Evolutionary conservation across 2,113 vertebrate genomes (phyloP).

Genomic region (Cololabis saira): DNA sequence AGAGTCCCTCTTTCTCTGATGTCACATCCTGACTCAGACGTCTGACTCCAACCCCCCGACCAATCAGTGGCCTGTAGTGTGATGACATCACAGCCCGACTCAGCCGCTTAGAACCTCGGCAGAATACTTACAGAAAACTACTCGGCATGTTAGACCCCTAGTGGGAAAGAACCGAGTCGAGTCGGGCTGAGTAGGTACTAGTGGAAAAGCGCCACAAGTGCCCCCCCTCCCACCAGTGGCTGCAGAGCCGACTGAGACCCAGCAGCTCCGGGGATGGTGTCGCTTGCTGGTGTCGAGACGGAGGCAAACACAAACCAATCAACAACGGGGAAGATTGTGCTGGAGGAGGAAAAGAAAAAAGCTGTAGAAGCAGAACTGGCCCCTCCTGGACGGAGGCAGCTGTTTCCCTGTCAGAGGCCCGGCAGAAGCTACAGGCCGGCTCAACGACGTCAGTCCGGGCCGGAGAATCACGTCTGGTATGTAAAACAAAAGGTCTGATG

Average conservation of each 20-base stretch:
- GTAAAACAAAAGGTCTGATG: constrained; percentile 18
- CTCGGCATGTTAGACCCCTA: too few relatives aligned
- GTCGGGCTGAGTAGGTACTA: too few relatives aligned
- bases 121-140: too few relatives aligned
- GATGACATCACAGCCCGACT: too few relatives aligned
- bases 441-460: constrained; percentile 45
- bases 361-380: constrained; percentile 57
- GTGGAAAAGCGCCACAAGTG: too few relatives aligned
- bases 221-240: too few relatives aligned
- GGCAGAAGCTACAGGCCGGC: constrained; percentile 55
- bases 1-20: too few relatives aligned
- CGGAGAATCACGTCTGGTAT: not conserved
- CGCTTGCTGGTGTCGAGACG: constrained; percentile 72
- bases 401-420: constrained; percentile 59
- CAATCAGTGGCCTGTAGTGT: too few relatives aligned
- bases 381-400: constrained; percentile 73
- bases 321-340: constrained; percentile 73
- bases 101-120: too few relatives aligned
- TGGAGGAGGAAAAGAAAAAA: constrained; percentile 36
- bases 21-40: too few relatives aligned
- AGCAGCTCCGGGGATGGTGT: constrained; percentile 64
- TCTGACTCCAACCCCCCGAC: too few relatives aligned
- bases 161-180: too few relatives aligned
- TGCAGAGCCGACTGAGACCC: constrained; percentile 67
- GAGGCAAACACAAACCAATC: constrained; percentile 80